Evolutionary conservation across 2,888 invertebrate species (phyloP).

Genomic region (Apodemia zela): DNA sequence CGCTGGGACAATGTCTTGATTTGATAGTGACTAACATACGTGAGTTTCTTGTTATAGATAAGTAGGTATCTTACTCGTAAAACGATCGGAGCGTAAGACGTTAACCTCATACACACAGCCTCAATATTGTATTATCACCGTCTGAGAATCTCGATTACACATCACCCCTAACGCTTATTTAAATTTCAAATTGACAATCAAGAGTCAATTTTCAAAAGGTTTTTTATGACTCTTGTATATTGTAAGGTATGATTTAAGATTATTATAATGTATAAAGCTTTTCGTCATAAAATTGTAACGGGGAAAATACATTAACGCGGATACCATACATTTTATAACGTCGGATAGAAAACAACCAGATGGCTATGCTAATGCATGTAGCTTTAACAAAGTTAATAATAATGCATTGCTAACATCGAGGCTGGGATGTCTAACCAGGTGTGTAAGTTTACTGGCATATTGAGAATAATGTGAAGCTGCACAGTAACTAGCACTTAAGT

Average conservation of each 20-base stretch:
- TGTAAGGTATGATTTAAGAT: background rate
- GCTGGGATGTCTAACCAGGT: too few relatives aligned
- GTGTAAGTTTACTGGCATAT: too few relatives aligned
- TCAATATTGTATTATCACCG: background rate
- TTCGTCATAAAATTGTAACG: background rate
- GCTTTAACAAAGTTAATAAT: too few relatives aligned
- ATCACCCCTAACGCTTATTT: background rate
- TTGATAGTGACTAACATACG: background rate
- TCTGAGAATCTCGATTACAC: conserved; percentile 3
- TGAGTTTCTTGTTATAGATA: background rate
- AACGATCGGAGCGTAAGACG: background rate
- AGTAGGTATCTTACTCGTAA: background rate
- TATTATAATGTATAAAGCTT: background rate
- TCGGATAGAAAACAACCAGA: too few relatives aligned
- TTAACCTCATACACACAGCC: background rate
- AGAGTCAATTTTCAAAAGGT: conserved; percentile 2
- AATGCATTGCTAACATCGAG: too few relatives aligned
- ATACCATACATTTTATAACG: too few relatives aligned
- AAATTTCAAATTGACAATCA: conserved; percentile 8
- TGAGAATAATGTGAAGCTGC: too few relatives aligned
- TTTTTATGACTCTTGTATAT: background rate
- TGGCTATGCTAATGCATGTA: too few relatives aligned
- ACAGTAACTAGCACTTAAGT: too few relatives aligned
- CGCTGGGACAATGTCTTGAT: too few relatives aligned
- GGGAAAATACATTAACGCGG: background rate